Conservation (phyloP, 2,888 invertebrate genomes). For the Pardosa pseudoannulata region DNA sequence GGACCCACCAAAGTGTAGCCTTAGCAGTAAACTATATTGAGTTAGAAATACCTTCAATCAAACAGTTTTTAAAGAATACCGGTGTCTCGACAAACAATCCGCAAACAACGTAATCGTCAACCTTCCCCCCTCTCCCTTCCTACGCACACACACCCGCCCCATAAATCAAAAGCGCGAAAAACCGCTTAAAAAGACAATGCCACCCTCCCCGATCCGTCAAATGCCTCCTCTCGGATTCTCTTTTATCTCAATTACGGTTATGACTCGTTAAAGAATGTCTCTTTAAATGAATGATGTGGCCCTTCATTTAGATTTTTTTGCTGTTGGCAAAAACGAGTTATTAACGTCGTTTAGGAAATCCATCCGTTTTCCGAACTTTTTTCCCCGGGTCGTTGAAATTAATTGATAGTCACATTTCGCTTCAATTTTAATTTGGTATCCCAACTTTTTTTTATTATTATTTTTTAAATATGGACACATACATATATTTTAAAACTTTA, state of each 20-base stretch:
- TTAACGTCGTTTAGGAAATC: background rate
- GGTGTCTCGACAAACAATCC: too few species aligned
- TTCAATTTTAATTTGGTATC: background rate
- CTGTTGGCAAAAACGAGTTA: conserved; percentile 5
- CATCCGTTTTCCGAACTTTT: background rate
- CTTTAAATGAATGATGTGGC: conserved; percentile 2
- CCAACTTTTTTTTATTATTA: background rate
- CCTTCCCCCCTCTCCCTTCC: too few species aligned
- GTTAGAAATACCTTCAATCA: too few species aligned
- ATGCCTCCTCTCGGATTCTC: background rate
- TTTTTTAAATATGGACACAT: too few species aligned
- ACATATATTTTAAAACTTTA: background rate
- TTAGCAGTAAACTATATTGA: too few species aligned
- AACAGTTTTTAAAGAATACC: too few species aligned
- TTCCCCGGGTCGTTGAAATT: background rate
- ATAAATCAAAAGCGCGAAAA: too few species aligned
- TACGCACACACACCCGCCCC: too few species aligned
- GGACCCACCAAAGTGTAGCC: too few species aligned
- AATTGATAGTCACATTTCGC: background rate
- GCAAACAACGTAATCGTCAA: too few species aligned
- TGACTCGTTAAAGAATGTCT: conserved; percentile 17
- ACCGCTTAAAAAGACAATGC: background rate
- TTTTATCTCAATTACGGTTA: conserved; percentile 17
- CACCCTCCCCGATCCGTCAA: background rate
- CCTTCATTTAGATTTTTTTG: conserved; percentile 4